phyloP scores from a whole-genome alignment of 2,888 invertebrate genomes.

The Zhengitettix transpicula region DNA sequence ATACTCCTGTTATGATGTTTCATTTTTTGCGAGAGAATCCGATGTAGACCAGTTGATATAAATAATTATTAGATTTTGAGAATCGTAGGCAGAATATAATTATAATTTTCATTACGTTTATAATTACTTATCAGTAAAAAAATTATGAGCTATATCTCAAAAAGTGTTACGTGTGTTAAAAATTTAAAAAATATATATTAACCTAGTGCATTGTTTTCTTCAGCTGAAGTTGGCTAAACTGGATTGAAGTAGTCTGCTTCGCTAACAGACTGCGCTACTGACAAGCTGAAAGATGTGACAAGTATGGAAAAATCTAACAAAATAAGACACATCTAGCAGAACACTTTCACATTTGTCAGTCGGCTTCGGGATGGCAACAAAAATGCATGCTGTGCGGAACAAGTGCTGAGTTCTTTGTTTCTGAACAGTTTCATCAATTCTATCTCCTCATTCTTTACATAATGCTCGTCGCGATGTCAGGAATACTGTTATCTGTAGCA shows the following conservation, averaged over 20 bases:
- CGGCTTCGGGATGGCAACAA: slow-evolving; percentile 14
- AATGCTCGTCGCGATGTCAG: slow-evolving; percentile 30
- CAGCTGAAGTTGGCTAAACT: too few species aligned
- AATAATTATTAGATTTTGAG: too few species aligned
- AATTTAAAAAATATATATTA: not conserved
- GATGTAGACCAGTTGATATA: too few species aligned
- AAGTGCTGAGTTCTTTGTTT: not conserved
- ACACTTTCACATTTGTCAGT: slow-evolving; percentile 13
- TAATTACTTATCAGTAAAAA: too few species aligned
- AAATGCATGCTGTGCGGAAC: not conserved
- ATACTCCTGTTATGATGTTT: too few species aligned
- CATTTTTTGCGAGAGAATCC: too few species aligned
- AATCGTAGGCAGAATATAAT: too few species aligned
- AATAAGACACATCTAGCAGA: not conserved
- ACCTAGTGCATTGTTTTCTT: too few species aligned
- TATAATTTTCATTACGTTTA: too few species aligned
- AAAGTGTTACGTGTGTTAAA: not conserved
- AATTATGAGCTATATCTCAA: not conserved
- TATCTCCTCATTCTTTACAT: not conserved
- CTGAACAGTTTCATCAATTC: not conserved
- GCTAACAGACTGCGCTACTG: not conserved
- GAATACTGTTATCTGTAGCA: slow-evolving; percentile 47
- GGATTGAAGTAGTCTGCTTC: not conserved
- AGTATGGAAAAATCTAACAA: not conserved
- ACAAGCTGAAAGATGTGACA: not conserved